These are phyloP conservation scores for Lepeophtheirus nordmannii DNA, from an alignment of 2,888 invertebrate genomes.

Conservation along the genomic window DNA sequence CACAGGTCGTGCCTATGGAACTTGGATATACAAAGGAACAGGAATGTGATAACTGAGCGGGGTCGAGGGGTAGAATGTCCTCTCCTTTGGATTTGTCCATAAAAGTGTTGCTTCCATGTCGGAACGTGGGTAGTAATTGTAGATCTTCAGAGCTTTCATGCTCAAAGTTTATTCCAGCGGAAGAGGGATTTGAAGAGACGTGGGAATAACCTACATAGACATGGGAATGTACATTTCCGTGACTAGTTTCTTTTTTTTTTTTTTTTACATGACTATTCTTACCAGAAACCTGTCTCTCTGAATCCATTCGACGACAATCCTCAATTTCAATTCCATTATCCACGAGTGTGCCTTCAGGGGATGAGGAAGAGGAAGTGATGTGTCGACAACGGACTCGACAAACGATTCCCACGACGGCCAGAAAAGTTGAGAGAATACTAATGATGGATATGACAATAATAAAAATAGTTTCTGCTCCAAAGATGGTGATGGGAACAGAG, in stretches of 20 bases:
- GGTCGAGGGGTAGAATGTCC: background rate
- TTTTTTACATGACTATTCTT: background rate
- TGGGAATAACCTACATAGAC: background rate
- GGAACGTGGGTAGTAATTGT: background rate
- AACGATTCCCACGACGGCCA: slow-evolving; percentile 10
- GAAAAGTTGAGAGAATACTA: background rate
- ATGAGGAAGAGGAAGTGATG: background rate
- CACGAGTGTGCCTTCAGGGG: background rate
- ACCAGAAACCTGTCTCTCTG: too few species aligned
- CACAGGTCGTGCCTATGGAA: background rate
- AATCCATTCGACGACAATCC: background rate
- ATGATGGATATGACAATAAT: slow-evolving; percentile 9
- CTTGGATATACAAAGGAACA: slow-evolving; percentile 1
- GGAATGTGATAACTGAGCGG: background rate
- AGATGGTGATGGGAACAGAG: background rate
- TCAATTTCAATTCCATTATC: background rate
- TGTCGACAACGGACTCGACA: slow-evolving; percentile 16
- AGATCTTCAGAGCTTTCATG: slow-evolving; percentile 1
- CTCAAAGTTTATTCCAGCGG: background rate
- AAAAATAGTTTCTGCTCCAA: slow-evolving; percentile 5
- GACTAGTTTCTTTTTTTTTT: background rate
- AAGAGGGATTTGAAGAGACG: background rate
- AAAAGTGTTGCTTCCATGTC: background rate
- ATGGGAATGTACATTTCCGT: too few species aligned
- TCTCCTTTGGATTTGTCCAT: background rate